These are phyloP conservation scores for Oegoconia quadripuncta DNA, from an alignment of 2,888 invertebrate genomes.

Conservation along the genomic window DNA sequence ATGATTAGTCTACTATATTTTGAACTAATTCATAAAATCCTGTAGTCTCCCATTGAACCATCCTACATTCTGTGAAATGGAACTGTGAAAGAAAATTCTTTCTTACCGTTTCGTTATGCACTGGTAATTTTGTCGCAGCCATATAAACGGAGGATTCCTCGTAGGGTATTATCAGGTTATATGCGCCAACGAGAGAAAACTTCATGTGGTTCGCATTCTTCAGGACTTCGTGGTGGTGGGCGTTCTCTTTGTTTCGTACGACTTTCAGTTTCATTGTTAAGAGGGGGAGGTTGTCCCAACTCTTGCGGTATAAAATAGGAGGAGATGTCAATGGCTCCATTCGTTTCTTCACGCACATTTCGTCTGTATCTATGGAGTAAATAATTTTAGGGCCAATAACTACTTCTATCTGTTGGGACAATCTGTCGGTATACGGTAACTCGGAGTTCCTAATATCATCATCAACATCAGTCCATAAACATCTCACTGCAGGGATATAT, in stretches of 20 bases:
- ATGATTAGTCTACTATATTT: no score
- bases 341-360: slow-evolving; percentile 44
- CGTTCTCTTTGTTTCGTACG: slow-evolving; percentile 35
- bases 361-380: slow-evolving; percentile 19
- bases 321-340: slow-evolving; percentile 49
- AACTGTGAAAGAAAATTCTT: no score
- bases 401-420: no score
- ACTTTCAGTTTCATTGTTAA: slow-evolving; percentile 45
- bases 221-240: slow-evolving; percentile 34
- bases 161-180: slow-evolving; percentile 47
- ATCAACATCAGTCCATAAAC: no score
- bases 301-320: slow-evolving; percentile 37
- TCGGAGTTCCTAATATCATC: no score
- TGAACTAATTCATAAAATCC: no score
- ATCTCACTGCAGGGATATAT: no score
- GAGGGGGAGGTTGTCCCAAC: slow-evolving; percentile 64
- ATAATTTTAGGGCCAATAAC: no score
- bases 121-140: slow-evolving; percentile 48
- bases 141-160: slow-evolving; percentile 38
- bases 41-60: no score
- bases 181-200: slow-evolving; percentile 52
- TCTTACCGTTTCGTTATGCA: slow-evolving; percentile 41
- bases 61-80: no score
- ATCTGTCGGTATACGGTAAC: no score
- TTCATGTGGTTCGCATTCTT: slow-evolving; percentile 41